These are phyloP conservation scores for Dipus sagitta DNA, from an alignment of 2,797 vertebrate species.

Conservation along the genomic window DNA sequence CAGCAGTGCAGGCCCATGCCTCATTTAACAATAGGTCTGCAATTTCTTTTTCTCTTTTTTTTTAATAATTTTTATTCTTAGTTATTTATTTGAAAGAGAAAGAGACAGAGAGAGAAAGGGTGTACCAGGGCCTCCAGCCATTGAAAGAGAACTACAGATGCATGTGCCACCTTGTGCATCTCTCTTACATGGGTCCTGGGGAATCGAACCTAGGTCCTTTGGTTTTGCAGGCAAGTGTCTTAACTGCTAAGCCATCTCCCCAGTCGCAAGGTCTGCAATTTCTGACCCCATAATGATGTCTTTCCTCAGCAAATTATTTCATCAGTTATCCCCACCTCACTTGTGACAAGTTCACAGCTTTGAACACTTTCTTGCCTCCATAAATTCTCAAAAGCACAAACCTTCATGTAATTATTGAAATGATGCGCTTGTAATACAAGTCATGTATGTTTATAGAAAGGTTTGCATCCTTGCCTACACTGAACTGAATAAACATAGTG, in stretches of 20 bases:
- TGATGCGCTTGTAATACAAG: neutral
- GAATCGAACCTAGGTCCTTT: no score
- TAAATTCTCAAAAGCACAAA: slow-evolving; percentile 51
- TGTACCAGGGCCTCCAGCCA: no score
- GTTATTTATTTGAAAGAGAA: no score
- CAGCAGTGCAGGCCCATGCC: neutral
- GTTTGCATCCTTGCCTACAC: neutral
- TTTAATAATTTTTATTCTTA: no score
- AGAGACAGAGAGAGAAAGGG: no score
- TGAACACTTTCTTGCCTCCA: slow-evolving; percentile 19
- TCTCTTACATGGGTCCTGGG: no score
- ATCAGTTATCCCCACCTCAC: neutral
- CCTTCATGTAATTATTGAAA: neutral
- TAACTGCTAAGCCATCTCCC: no score
- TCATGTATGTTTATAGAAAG: neutral
- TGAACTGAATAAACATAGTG: neutral
- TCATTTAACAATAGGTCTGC: slow-evolving; percentile 20
- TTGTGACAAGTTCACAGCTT: neutral
- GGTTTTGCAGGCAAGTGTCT: no score
- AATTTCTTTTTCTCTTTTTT: no score
- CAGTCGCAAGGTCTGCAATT: neutral
- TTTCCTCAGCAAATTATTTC: slow-evolving; percentile 34
- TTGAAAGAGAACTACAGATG: no score
- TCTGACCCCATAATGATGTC: slow-evolving; percentile 12
- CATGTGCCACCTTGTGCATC: no score